Conservation (phyloP, 2,113 vertebrate species). For the Heterocephalus glaber region DNA sequence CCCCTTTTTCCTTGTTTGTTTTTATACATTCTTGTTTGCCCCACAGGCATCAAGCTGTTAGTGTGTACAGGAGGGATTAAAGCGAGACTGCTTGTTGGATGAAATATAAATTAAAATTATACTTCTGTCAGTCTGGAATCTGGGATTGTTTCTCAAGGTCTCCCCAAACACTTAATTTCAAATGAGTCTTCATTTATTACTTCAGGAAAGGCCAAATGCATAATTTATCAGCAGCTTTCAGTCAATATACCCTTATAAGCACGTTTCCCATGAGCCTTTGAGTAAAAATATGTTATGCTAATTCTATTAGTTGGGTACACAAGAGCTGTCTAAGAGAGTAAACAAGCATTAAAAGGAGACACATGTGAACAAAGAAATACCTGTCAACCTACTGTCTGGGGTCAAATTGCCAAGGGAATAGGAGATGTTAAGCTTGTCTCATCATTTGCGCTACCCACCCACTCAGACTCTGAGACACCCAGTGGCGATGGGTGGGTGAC, state of each 20-base stretch:
- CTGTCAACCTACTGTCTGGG: neutral
- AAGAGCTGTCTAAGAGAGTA: constrained; percentile 69
- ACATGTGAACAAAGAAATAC: constrained; percentile 63
- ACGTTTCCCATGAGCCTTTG: constrained; percentile 74
- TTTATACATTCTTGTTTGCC: constrained; percentile 81
- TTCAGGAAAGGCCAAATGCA: constrained; percentile 82
- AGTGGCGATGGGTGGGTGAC: accelerated
- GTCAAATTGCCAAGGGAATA: constrained; percentile 21
- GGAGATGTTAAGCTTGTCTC: neutral
- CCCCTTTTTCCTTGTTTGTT: constrained; percentile 70
- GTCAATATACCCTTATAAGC: constrained; percentile 80
- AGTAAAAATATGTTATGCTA: constrained; percentile 79
- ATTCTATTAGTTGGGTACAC: constrained; percentile 73
- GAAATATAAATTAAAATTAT: constrained; percentile 88
- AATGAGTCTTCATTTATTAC: constrained; percentile 84
- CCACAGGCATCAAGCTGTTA: constrained; percentile 85
- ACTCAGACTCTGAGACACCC: neutral
- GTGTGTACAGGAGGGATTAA: constrained; percentile 84
- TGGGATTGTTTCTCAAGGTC: constrained; percentile 84
- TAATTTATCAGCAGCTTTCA: constrained; percentile 83
- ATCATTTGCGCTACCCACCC: neutral
- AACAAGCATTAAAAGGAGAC: constrained; percentile 72
- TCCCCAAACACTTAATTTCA: constrained; percentile 85
- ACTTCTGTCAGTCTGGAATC: constrained; percentile 84
- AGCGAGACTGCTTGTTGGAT: constrained; percentile 79